Conservation (phyloP, 1,140 invertebrate genomes). For the Hylaeus anthracinus region DNA sequence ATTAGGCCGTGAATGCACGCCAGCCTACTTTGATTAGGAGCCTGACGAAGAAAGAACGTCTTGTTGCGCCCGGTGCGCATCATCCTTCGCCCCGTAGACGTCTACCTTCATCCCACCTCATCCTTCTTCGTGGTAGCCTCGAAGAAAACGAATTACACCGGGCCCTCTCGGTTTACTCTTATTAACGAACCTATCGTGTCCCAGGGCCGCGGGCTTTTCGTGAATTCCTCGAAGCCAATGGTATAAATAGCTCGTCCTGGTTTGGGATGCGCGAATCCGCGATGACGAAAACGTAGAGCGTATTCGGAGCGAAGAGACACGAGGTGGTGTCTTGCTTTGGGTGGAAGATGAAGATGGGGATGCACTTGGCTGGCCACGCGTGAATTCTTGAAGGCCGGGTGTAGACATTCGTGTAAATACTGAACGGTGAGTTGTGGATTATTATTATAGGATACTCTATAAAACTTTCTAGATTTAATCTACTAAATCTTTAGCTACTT, state of each 20-base stretch:
- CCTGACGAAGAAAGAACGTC: slow-evolving; percentile 68
- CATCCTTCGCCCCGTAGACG: slow-evolving; percentile 46
- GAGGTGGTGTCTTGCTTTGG: background rate
- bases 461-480: too few relatives aligned
- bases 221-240: background rate
- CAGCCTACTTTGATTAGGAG: slow-evolving; percentile 71
- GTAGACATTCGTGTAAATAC: too few relatives aligned
- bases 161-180: background rate
- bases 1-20: slow-evolving; percentile 73
- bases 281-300: background rate
- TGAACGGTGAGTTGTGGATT: too few relatives aligned
- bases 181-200: slow-evolving; percentile 1
- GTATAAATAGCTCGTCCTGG: slow-evolving; percentile 1
- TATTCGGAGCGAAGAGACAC: background rate
- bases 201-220: background rate
- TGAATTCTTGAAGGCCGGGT: too few relatives aligned
- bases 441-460: too few relatives aligned
- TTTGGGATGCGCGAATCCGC: background rate
- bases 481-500: too few relatives aligned
- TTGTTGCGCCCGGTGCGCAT: slow-evolving; percentile 61
- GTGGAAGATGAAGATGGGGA: too few relatives aligned
- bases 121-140: background rate
- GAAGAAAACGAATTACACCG: slow-evolving; percentile 11
- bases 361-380: too few relatives aligned
- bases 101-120: background rate